Conservation (phyloP, 2,797 vertebrate genomes). For the Loris lydekkerianus region DNA sequence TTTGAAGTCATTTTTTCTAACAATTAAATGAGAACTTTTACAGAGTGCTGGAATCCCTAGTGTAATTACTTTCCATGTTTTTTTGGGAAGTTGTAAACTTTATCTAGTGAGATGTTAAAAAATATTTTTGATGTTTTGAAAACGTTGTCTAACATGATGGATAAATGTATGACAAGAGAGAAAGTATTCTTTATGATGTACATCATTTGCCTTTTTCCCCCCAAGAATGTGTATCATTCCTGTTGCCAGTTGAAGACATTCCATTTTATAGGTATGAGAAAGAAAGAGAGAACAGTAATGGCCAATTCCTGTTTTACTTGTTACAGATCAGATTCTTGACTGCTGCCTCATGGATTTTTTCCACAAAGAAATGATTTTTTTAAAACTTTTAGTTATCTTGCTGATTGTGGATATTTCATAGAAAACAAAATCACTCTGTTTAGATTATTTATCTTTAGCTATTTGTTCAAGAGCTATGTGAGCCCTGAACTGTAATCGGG, state of each 20-base stretch:
- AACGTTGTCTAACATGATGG: conserved; percentile 6
- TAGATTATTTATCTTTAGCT: conserved; percentile 72
- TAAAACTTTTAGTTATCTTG: conserved; percentile 26
- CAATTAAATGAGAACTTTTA: conserved; percentile 36
- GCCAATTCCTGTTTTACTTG: conserved; percentile 44
- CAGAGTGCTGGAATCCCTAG: background rate
- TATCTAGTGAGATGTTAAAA: conserved; percentile 51
- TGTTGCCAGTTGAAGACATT: conserved; percentile 57
- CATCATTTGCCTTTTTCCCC: conserved; percentile 59
- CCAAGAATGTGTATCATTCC: conserved; percentile 58
- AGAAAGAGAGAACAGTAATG: conserved; percentile 43
- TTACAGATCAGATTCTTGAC: conserved; percentile 51
- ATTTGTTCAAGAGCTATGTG: conserved; percentile 80
- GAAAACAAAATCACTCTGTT: conserved; percentile 1
- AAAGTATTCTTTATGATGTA: conserved; percentile 18
- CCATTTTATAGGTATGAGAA: conserved; percentile 67
- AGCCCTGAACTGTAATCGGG: conserved; percentile 74
- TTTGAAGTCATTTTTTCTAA: conserved; percentile 37
- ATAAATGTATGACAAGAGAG: background rate
- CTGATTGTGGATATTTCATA: background rate
- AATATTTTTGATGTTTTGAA: conserved; percentile 45
- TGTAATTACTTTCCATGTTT: conserved; percentile 37
- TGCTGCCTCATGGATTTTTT: conserved; percentile 47
- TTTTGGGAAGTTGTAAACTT: background rate
- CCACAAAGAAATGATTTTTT: conserved; percentile 59